These are phyloP conservation scores for Halocynthia roretzi DNA, from an alignment of 23 tunicate species.

Conservation along the genomic window DNA sequence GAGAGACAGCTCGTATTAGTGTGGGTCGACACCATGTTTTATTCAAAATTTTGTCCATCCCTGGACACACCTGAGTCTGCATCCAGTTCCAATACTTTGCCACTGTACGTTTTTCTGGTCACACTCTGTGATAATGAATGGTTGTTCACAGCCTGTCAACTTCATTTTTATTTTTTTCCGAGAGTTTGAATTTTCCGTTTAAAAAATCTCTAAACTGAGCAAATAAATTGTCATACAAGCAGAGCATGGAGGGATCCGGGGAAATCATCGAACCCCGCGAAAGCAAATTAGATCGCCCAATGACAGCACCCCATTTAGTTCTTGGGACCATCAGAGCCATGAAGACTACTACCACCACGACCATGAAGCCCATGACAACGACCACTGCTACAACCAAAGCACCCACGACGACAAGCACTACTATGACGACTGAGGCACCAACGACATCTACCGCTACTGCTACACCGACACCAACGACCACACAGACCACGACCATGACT, in stretches of 20 bases:
- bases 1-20: too few species aligned
- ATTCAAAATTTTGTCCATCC: too few species aligned
- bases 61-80: too few species aligned
- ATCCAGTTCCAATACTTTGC: too few species aligned
- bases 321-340: background rate
- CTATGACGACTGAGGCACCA: background rate
- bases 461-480: background rate
- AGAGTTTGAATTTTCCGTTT: too few species aligned
- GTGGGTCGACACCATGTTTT: too few species aligned
- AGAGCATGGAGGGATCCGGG: constrained; percentile 10
- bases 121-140: too few species aligned
- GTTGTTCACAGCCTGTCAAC: too few species aligned
- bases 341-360: background rate
- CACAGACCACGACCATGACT: background rate
- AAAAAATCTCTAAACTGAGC: too few species aligned
- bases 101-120: too few species aligned
- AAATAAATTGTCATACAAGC: too few species aligned
- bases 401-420: background rate
- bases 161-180: too few species aligned
- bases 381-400: background rate
- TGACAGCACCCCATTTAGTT: background rate
- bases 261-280: background rate
- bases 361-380: background rate
- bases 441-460: background rate
- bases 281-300: background rate